phyloP scores from a whole-genome alignment of 2,113 vertebrate genomes.

The Calypte anna region DNA sequence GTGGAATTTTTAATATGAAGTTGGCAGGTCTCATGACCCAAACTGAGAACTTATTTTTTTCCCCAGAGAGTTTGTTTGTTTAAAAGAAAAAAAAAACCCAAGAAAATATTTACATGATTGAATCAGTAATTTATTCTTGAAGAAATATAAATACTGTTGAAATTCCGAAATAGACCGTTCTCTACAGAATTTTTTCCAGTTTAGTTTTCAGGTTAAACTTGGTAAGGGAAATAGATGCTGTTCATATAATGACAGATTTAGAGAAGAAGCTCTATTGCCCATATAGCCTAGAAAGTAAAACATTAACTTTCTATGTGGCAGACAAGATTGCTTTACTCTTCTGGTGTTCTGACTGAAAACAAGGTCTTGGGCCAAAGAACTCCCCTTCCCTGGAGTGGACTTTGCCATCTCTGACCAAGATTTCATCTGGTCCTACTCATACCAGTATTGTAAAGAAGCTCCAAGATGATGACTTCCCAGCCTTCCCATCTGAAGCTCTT shows the following conservation, averaged over 20 bases:
- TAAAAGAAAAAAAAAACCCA: neutral
- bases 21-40: neutral
- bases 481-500: neutral
- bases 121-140: neutral
- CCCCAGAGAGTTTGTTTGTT: neutral
- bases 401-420: neutral
- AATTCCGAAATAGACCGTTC: neutral
- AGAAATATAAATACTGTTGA: neutral
- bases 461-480: rapidly evolving
- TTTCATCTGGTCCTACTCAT: neutral
- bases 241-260: neutral
- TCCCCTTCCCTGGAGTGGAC: neutral
- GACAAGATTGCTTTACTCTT: neutral
- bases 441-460: neutral
- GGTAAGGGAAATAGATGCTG: neutral
- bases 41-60: rapidly evolving
- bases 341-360: neutral
- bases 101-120: neutral
- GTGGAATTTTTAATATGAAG: constrained; percentile 37
- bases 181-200: neutral
- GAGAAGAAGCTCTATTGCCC: neutral
- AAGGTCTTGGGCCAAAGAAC: neutral
- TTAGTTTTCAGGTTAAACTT: neutral
- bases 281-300: neutral
- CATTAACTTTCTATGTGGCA: neutral